phyloP scores from a whole-genome alignment of 1,140 invertebrate genomes.

The Euschistus heros region DNA sequence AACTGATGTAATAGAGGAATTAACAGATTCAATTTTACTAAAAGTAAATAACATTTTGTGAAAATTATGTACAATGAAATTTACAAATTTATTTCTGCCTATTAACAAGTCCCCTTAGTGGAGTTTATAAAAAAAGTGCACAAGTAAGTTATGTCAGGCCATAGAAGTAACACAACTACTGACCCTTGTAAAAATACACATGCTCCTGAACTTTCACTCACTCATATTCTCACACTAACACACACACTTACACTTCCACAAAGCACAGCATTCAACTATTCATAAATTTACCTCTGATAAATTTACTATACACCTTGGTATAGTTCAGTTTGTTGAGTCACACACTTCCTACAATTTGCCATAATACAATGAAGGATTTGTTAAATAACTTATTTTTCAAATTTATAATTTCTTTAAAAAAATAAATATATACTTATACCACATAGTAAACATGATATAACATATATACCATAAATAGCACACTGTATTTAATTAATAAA shows the following conservation, averaged over 20 bases:
- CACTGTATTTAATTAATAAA: background rate
- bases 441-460: background rate
- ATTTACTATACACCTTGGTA: background rate
- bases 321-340: background rate
- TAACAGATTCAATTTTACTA: background rate
- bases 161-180: background rate
- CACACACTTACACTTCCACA: background rate
- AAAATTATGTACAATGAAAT: conserved; percentile 1
- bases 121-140: conserved; percentile 2
- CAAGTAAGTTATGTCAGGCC: background rate
- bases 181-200: background rate
- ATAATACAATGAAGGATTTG: background rate
- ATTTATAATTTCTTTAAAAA: background rate
- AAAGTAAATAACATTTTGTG: conserved; percentile 10
- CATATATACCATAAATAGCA: background rate
- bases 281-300: background rate
- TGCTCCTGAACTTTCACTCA: background rate
- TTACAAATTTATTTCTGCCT: background rate
- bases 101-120: background rate
- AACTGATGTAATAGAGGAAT: conserved; percentile 5
- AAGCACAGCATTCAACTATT: conserved; percentile 1
- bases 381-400: background rate
- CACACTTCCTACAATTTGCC: background rate
- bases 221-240: background rate
- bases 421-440: background rate